Percentiles rank a stretch among this genome's conserved stretches.
phyloP scores from a whole-genome alignment of 2,888 invertebrate species.

The Carpatolechia fugitivella region DNA sequence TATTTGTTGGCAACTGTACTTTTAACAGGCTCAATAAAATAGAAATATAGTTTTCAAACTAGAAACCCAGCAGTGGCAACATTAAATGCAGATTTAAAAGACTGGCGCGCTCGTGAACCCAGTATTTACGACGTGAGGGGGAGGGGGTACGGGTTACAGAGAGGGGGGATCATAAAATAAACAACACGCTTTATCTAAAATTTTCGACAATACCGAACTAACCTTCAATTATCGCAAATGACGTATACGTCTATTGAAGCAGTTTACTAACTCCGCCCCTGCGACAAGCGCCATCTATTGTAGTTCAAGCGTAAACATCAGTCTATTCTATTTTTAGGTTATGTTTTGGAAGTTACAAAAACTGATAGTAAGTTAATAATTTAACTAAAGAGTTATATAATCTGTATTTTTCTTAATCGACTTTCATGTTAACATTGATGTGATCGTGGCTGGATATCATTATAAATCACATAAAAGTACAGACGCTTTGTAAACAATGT shows the following conservation, averaged over 20 bases:
- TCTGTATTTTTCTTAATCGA: constrained; percentile 1
- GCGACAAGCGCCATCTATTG: constrained; percentile 48
- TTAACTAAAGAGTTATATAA: not conserved
- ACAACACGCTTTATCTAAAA: constrained; percentile 45
- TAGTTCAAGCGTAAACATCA: constrained; percentile 19
- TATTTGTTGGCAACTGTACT: not conserved
- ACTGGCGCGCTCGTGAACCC: constrained; percentile 32
- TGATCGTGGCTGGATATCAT: not conserved
- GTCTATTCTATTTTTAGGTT: constrained; percentile 45
- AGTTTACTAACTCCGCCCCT: constrained; percentile 47
- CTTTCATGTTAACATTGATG: not conserved
- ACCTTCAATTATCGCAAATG: constrained; percentile 46
- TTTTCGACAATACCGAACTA: constrained; percentile 44
- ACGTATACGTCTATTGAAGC: constrained; percentile 42
- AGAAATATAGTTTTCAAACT: constrained; percentile 12
- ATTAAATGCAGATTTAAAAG: constrained; percentile 38
- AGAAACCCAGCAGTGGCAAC: constrained; percentile 18
- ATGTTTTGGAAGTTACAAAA: constrained; percentile 28
- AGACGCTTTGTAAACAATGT: constrained; percentile 29
- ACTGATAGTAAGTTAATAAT: not conserved
- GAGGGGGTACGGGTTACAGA: constrained; percentile 25
- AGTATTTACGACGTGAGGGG: constrained; percentile 32
- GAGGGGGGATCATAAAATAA: constrained; percentile 40
- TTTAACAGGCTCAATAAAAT: not conserved
- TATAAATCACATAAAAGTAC: constrained; percentile 26